Evolutionary conservation across 2,113 vertebrate genomes (phyloP), one percentile per base, ranked within the genome.

Genomic region (Chloroceryle aenea): DNA sequence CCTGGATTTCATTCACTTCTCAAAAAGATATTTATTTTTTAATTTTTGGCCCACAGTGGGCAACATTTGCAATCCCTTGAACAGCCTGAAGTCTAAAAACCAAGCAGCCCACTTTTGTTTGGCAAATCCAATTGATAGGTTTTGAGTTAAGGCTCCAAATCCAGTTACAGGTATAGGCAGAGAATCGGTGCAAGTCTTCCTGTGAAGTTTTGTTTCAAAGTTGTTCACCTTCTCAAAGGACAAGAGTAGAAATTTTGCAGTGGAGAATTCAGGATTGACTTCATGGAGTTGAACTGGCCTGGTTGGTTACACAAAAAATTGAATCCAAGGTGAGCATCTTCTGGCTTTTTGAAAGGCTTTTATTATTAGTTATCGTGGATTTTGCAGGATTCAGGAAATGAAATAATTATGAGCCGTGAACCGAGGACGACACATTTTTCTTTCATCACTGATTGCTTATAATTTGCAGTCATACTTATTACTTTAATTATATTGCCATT

Each of bases 401-500:
- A 96, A 96, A 92, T 93, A 80, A 91, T 90, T 72, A 79, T 50
- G 43, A 95, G 25, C 43, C 23, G 6, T 90, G 89, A 94, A 68
- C 43, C 17, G 67, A 93, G 62, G 59, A 66, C 56, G 69, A 45
- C 48, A 61, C 23, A 15, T 84, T 96, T 96, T 94, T 80, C 59
- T 89, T 86, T 81, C 72, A 42, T 63, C 40, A 29, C 67, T 94
- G 67, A 87, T 93, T 93, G 58, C 87, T 90, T 59, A 34, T 91
- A 77, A 94, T 90, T 93, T 91, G 82, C 75, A 58, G 63, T 55
- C 74, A 80, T 91, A 78, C 87, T 62, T 75, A 72, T 29, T 55
- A 8, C 67, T 92, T 78, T 75, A 93, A 95, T 91, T 88, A 88
- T 81, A 53, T 91, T 95, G 85, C 34, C 32, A 68, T 88, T 97